Base-by-base conservation (phyloP, 2,797 vertebrate genomes). In the Macroramphosus scolopax region DNA sequence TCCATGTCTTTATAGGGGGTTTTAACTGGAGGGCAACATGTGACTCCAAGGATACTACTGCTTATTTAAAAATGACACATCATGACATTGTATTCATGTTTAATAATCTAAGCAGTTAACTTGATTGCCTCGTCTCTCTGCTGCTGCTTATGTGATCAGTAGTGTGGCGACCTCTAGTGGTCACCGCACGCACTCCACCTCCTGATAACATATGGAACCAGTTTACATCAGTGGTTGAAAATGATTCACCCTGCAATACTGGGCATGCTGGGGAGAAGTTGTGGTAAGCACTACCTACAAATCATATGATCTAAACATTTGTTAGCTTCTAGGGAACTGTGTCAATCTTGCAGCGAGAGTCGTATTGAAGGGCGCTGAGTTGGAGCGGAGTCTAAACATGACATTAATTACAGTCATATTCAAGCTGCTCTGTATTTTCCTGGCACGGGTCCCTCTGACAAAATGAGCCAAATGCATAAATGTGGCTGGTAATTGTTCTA, bases 91-190 rank as follows among this genome's bases (percentile, higher is more conserved):
- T 32, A 12, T 34, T 18, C 5, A 16, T 41, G 16, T 48, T 53
- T 25, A n/a, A n/a, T n/a, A n/a, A n/a, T n/a, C n/a, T 13, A 37
- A 42, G 8, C 20, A 20, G 17, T 26, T 16, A 15, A 36, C 8
- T 2, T 31, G 6, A 35, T 22, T 44, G 2, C 3, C 3, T 22
- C 20, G 3, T 22, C 20, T n/a, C 20, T 22, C 20, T 3, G 20
- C 13, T 25, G 29, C 46, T 44, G n/a, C n/a, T n/a, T n/a, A n/a
- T 67, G 54, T 63, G 28, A 60, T 63, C 49, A 56, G 51, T 69
- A 72, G 54, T 72, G 76, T 60, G 64, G 22, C 90, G 88, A 71
- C 91, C 90, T 88, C 93, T 92, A 77, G 81, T 88, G 92, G 82
- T 62, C 9, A 10, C n/a, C 8, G 6, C 1, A 0, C 25, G 51